Evolutionary conservation across 2,888 invertebrate genomes (phyloP), one percentile per base, ranked within the genome.

Genomic region (Melinaea marsaeus): DNA sequence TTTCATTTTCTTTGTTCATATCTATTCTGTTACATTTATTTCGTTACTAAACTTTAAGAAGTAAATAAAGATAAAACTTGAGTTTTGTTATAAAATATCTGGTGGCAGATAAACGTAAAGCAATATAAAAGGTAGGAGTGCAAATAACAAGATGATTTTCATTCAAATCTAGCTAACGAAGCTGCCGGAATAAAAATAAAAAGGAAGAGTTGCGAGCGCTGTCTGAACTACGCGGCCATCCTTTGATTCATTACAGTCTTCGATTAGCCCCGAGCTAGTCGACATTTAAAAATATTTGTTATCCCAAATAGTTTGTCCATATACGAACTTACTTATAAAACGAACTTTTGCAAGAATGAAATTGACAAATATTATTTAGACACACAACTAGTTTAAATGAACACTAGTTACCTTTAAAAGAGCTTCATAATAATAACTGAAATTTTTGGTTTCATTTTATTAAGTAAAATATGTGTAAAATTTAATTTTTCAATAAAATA

Each of bases 201-300:
- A 78, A 75, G 68, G 64, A 67, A 66, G 73, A 71, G 70, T 72
- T 77, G 77, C 79, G 81, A 84, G 83, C 79, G 78, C 81, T 79
- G 81, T 78, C 79, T 76, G 80, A 78, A 78, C 80, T 77, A 83
- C 79, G 82, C 82, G 82, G 79, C 79, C 77, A 79, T 85, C 87
- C 89, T 90, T 89, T 90, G 89, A 88, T 88, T 88, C 88, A 89
- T 90, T 88, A 88, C 86, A 81, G 84, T 84, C 85, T 85, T 85
- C 86, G 86, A 90, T 89, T 88, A 88, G 85, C 83, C 75, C 60
- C 69, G 68, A 67, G 67, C 67, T 62, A 61, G 67, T 58, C 66
- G 62, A 67, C 62, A 58, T 64, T 63, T 68, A 68, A 71, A 71
- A 70, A 64, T 66, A 58, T 66, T 64, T 66, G 64, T 65, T 69